A percentile compares a stretch with the other conserved stretches of the same genome.
These are phyloP conservation scores for Harpagifer antarcticus DNA, from an alignment of 2,797 vertebrate genomes.

Conservation along the genomic window DNA sequence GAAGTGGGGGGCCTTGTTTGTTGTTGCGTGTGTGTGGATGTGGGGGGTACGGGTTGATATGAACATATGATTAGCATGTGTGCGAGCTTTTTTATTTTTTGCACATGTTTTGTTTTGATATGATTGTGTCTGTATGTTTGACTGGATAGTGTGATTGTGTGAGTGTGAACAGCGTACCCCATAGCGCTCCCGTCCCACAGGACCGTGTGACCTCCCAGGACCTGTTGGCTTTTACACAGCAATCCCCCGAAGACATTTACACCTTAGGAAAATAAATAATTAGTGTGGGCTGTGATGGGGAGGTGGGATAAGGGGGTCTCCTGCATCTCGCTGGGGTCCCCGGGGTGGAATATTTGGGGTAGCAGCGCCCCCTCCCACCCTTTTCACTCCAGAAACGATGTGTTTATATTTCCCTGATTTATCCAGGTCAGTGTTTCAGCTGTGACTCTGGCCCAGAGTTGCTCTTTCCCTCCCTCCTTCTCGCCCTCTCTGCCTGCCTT, in stretches of 20 bases:
- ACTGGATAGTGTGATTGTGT: conserved; percentile 23
- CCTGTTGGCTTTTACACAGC: conserved; percentile 72
- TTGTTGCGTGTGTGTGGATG: conserved; percentile 24
- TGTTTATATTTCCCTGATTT: conserved; percentile 82
- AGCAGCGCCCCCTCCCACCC: conserved; percentile 51
- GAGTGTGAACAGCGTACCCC: conserved; percentile 52
- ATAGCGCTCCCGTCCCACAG: conserved; percentile 37
- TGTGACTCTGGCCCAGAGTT: conserved; percentile 63
- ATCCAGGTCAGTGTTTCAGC: conserved; percentile 80
- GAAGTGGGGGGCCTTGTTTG: conserved; percentile 49
- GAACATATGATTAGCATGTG: conserved; percentile 50
- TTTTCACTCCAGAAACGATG: conserved; percentile 64
- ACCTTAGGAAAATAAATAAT: conserved; percentile 80
- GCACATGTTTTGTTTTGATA: conserved; percentile 12
- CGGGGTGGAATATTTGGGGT: conserved; percentile 71
- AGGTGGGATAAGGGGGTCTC: conserved; percentile 67
- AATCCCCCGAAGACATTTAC: conserved; percentile 79
- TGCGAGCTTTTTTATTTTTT: conserved; percentile 15
- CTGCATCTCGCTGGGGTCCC: conserved; percentile 54
- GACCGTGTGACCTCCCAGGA: conserved; percentile 73
- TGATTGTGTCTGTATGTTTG: conserved; percentile 38
- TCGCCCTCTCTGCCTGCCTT: conserved; percentile 5
- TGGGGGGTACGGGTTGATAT: conserved; percentile 14
- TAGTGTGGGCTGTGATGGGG: conserved; percentile 67
- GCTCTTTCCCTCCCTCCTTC: conserved; percentile 47